A percentile compares a stretch with the other conserved stretches of the same genome.
Evolutionary conservation across 2,797 vertebrate genomes (phyloP).

Genomic region (Pygocentrus nattereri): DNA sequence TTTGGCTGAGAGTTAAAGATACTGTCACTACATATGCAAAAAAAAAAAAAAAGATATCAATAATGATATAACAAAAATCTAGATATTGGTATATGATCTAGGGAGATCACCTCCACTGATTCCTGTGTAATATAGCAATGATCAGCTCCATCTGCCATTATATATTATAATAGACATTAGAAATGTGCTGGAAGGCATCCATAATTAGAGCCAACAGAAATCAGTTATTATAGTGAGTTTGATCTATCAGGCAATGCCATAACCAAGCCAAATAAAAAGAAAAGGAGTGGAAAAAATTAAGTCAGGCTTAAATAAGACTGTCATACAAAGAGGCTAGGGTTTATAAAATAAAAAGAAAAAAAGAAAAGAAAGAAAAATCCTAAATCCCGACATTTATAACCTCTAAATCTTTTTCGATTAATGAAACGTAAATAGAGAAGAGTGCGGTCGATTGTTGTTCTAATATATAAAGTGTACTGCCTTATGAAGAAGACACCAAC

Average conservation of each 20-base stretch:
- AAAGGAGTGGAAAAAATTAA: constrained; percentile 76
- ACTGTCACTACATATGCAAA: constrained; percentile 59
- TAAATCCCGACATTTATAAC: constrained; percentile 73
- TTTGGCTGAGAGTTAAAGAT: constrained; percentile 70
- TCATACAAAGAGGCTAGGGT: constrained; percentile 82
- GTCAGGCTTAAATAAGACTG: constrained; percentile 89
- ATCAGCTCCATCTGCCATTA: constrained; percentile 57
- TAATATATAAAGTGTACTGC: constrained; percentile 61
- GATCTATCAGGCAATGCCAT: constrained; percentile 73
- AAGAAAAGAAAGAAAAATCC: constrained; percentile 71
- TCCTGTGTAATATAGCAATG: background rate
- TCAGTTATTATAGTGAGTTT: constrained; percentile 61
- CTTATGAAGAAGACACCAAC: constrained; percentile 59
- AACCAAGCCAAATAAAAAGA: constrained; percentile 67
- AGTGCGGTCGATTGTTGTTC: constrained; percentile 61
- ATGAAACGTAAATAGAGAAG: constrained; percentile 66
- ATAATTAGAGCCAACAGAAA: constrained; percentile 66
- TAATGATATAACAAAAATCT: constrained; percentile 67
- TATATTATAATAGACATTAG: background rate
- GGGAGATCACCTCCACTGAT: constrained; percentile 6
- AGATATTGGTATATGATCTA: constrained; percentile 32
- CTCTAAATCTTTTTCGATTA: constrained; percentile 68
- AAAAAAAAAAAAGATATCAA: constrained; percentile 57
- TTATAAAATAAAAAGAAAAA: constrained; percentile 72
- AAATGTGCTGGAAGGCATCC: constrained; percentile 61